A percentile compares a stretch with the other conserved stretches of the same genome.
Conservation (phyloP, 1,140 invertebrate species). For the Drosophila micromelanica region DNA sequence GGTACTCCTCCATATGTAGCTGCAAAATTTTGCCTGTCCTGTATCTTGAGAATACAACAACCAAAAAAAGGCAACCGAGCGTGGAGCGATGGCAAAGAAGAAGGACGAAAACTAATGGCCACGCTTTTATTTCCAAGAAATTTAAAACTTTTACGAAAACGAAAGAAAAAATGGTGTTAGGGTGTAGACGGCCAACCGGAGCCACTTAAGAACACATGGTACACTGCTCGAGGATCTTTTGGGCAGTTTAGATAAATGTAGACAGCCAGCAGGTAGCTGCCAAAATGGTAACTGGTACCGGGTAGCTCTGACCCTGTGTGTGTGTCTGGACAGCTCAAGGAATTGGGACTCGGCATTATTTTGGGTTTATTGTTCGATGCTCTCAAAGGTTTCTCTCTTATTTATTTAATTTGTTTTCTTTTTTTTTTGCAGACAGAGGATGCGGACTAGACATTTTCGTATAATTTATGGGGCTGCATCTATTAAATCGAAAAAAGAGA, state of each 20-base stretch:
- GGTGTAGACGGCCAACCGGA: conserved; percentile 31
- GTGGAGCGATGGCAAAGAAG: conserved; percentile 53
- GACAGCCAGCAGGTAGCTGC: conserved; percentile 50
- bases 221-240: conserved; percentile 56
- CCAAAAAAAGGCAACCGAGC: conserved; percentile 59
- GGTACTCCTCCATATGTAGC: conserved; percentile 49
- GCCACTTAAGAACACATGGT: conserved; percentile 73
- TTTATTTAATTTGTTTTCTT: conserved; percentile 18
- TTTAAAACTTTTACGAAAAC: conserved; percentile 77
- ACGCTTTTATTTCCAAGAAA: conserved; percentile 83
- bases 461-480: conserved; percentile 61
- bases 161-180: conserved; percentile 64
- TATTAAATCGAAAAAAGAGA: conserved; percentile 30
- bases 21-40: conserved; percentile 68
- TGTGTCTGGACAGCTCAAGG: conserved; percentile 7
- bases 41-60: conserved; percentile 32
- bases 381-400: conserved; percentile 24
- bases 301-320: conserved; percentile 32
- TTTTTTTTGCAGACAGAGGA: conserved; percentile 47
- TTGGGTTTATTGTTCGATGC: conserved; percentile 25
- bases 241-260: conserved; percentile 53
- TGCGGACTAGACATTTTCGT: conserved; percentile 43
- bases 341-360: conserved; percentile 28
- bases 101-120: conserved; percentile 80
- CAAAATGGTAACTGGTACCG: conserved; percentile 23